Percentiles rank a stretch among this genome's conserved stretches.
phyloP scores from a whole-genome alignment of 2,113 vertebrate genomes.

The Halichoeres trimaculatus region DNA sequence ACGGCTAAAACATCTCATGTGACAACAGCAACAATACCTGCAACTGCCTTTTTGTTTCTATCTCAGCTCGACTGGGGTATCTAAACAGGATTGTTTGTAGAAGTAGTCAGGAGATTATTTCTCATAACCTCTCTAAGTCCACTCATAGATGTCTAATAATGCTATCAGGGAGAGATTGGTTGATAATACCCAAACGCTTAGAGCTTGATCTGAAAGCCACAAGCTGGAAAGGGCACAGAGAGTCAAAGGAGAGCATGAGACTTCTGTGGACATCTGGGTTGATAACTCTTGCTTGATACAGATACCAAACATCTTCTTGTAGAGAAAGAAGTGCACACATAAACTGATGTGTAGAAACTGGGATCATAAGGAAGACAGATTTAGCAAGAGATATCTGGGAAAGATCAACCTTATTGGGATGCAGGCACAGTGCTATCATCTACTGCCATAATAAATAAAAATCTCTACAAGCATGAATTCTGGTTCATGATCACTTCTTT shows the following conservation, averaged over 20 bases:
- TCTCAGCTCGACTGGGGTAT: not conserved
- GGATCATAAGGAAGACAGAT: not conserved
- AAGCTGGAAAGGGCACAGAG: not conserved
- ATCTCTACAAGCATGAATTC: too few species aligned
- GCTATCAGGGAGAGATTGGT: not conserved
- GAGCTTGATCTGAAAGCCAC: slow-evolving; percentile 25
- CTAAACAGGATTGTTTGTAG: not conserved
- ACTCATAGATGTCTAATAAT: slow-evolving; percentile 6
- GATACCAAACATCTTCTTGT: slow-evolving; percentile 17
- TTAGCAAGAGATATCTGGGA: not conserved
- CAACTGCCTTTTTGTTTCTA: not conserved
- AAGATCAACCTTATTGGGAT: slow-evolving; percentile 12
- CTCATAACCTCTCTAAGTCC: not conserved
- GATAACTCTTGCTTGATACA: slow-evolving; percentile 11
- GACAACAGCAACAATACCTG: slow-evolving; percentile 26
- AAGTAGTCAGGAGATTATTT: slow-evolving; percentile 1
- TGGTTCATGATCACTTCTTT: too few species aligned
- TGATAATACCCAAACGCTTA: slow-evolving; percentile 4
- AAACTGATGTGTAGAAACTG: slow-evolving; percentile 16
- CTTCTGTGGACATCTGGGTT: slow-evolving; percentile 8
- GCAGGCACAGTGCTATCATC: not conserved
- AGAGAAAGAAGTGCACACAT: not conserved
- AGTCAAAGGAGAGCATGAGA: slow-evolving; percentile 24
- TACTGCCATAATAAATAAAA: not conserved
- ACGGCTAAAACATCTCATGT: slow-evolving; percentile 42